phyloP scores from a whole-genome alignment of 2,888 invertebrate genomes.

The Coremacera marginata region DNA sequence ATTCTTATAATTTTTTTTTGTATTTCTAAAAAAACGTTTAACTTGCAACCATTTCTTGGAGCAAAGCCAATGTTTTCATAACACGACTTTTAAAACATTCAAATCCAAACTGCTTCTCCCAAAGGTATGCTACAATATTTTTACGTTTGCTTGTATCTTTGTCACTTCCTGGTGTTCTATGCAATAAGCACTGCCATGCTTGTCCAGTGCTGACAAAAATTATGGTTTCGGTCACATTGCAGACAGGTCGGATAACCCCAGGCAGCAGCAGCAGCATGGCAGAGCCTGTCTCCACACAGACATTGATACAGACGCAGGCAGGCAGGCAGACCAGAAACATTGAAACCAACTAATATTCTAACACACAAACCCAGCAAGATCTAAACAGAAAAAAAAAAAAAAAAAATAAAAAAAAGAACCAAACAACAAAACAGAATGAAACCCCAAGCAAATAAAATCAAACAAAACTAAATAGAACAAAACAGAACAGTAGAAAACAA shows the following conservation, averaged over 20 bases:
- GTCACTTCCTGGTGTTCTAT: neutral
- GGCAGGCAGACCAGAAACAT: neutral
- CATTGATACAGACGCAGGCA: neutral
- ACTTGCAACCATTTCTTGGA: neutral
- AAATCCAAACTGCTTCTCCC: neutral
- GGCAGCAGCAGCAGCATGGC: slow-evolving; percentile 17
- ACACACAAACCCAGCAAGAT: neutral
- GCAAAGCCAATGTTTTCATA: neutral
- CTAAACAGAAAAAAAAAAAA: neutral
- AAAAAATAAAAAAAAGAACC: neutral
- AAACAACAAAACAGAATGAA: slow-evolving; percentile 15
- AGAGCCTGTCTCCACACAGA: neutral
- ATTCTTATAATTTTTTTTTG: neutral
- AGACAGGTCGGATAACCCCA: slow-evolving; percentile 48
- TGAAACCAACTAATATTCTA: neutral
- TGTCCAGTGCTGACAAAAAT: slow-evolving; percentile 32
- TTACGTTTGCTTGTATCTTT: neutral
- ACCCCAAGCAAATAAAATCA: neutral
- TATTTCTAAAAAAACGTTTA: no score
- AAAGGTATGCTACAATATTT: neutral
- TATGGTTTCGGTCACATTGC: slow-evolving; percentile 45
- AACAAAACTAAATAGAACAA: neutral
- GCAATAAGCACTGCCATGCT: neutral
- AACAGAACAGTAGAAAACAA: neutral
- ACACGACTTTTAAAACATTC: neutral